These are phyloP conservation scores for Columba janthina DNA, from an alignment of 2,113 vertebrate species.

Conservation along the genomic window DNA sequence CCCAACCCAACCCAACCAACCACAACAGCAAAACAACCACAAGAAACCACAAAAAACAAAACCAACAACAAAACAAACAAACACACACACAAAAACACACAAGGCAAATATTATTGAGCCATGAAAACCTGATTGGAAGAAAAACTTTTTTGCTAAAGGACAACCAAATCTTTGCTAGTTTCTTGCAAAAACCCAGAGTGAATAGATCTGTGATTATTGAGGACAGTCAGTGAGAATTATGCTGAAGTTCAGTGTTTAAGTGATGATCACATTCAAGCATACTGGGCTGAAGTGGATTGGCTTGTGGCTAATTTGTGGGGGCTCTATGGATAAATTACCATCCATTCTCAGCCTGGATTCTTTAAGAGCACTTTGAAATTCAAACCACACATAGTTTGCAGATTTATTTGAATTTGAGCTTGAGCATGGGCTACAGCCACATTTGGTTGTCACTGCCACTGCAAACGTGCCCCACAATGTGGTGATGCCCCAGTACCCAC, in stretches of 20 bases:
- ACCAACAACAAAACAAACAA: too few species aligned
- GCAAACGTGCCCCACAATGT: background rate
- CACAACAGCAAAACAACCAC: too few species aligned
- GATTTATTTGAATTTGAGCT: background rate
- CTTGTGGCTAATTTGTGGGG: background rate
- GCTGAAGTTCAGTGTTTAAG: background rate
- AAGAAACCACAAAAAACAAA: too few species aligned
- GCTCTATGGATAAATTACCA: background rate
- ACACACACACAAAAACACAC: background rate
- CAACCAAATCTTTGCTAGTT: background rate
- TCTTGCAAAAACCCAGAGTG: background rate
- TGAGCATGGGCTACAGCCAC: background rate
- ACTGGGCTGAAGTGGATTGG: background rate
- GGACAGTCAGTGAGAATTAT: background rate
- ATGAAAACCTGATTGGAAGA: background rate
- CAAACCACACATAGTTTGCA: background rate
- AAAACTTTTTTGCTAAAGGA: background rate
- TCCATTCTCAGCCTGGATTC: background rate
- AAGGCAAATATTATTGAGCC: background rate
- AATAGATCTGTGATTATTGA: background rate
- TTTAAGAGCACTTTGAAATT: background rate
- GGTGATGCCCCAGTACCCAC: background rate
- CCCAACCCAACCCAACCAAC: too few species aligned
- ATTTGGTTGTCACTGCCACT: background rate
- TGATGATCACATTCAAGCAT: background rate